These are phyloP conservation scores for Therioaphis trifolii DNA, from an alignment of 2,888 invertebrate genomes.

Conservation along the genomic window DNA sequence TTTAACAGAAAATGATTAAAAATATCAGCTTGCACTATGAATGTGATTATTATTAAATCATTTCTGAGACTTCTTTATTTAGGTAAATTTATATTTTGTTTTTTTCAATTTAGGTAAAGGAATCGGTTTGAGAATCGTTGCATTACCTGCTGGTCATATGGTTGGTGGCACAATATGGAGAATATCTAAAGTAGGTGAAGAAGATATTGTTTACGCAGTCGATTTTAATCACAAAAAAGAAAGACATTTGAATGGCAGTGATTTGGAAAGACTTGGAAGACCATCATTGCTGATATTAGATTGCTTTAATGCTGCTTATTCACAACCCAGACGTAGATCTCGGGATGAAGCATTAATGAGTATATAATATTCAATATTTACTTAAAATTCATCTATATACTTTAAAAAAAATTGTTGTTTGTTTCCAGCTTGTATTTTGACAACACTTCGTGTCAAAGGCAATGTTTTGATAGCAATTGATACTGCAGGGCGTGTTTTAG, in stretches of 20 bases:
- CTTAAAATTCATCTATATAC: not conserved
- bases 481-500: slow-evolving; percentile 95
- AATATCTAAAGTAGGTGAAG: slow-evolving; percentile 96
- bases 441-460: slow-evolving; percentile 92
- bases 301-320: slow-evolving; percentile 93
- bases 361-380: slow-evolving; percentile 69
- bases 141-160: slow-evolving; percentile 96
- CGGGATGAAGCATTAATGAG: slow-evolving; percentile 97
- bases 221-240: slow-evolving; percentile 99
- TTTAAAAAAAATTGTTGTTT: slow-evolving; percentile 56
- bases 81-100: not conserved
- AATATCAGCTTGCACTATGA: no score
- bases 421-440: slow-evolving; percentile 85
- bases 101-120: slow-evolving; percentile 80
- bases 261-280: slow-evolving; percentile 87
- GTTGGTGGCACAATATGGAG: slow-evolving; percentile 99
- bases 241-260: slow-evolving; percentile 95
- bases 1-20: no score
- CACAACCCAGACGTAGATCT: slow-evolving; percentile 87
- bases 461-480: slow-evolving; percentile 96
- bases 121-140: slow-evolving; percentile 93
- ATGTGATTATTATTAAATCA: no score
- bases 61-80: not conserved
- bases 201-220: slow-evolving; percentile 97
- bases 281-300: slow-evolving; percentile 96